phyloP scores from a whole-genome alignment of 2,797 vertebrate genomes.

The Phaenicophaeus curvirostris region DNA sequence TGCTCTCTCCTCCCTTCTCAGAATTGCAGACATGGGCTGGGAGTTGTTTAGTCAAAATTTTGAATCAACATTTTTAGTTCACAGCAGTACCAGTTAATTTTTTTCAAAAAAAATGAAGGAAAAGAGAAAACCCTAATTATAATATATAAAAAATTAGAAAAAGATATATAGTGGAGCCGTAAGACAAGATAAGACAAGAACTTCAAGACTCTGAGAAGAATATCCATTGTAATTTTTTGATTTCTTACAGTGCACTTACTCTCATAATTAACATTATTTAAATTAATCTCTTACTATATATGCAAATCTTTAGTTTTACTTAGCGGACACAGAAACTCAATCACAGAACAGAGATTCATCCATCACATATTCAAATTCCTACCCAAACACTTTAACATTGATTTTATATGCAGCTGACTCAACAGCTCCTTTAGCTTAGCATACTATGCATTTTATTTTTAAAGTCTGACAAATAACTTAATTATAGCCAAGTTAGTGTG shows the following conservation, averaged over 20 bases:
- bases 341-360: background rate
- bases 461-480: background rate
- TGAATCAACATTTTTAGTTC: background rate
- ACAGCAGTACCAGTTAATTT: background rate
- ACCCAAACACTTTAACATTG: background rate
- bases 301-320: background rate
- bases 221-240: background rate
- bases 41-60: background rate
- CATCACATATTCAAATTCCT: background rate
- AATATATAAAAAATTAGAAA: background rate
- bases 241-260: background rate
- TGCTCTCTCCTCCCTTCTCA: background rate
- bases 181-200: background rate
- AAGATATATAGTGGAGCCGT: background rate
- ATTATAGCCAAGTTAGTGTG: background rate
- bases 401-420: background rate
- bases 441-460: background rate
- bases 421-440: background rate
- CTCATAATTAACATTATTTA: background rate
- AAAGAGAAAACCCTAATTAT: slow-evolving; percentile 43
- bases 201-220: slow-evolving; percentile 43
- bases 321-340: background rate
- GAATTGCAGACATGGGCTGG: background rate
- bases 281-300: background rate
- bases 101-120: background rate